Evolutionary conservation across 1,140 invertebrate genomes (phyloP), one percentile per base, ranked within the genome.

Genomic region (Brachionus calyciflorus): DNA sequence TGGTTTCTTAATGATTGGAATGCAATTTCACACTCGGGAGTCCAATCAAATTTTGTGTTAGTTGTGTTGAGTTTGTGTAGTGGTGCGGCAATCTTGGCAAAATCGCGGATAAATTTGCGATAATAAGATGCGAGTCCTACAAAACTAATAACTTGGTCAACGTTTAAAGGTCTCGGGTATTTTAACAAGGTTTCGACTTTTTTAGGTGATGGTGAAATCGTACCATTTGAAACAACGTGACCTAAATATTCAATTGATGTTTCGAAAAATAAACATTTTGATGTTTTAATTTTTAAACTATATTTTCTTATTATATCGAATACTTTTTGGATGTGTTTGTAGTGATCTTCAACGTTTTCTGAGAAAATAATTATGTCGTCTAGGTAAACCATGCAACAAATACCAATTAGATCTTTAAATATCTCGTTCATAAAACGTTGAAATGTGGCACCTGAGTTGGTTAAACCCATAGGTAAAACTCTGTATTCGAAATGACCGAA

Each of bases 131-230:
- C n/a, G n/a, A n/a, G n/a, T n/a, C n/a, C n/a, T n/a, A n/a, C n/a
- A n/a, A n/a, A n/a, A n/a, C n/a, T n/a, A n/a, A n/a, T n/a, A n/a
- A n/a, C n/a, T n/a, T 86, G 80, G 33, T 83, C 81, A 4, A 80
- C 68, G 77, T 77, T 83, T 48, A 63, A 79, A 41, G 80, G 79
- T 14, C 57, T n/a, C n/a, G 57, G 6, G 21, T 17, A 14, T n/a
- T 63, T 14, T 63, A 30, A 24, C 12, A 30, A 14, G 9, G 17
- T 63, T 63, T 24, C 7, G 26, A 21, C 12, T 30, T 37, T 26
- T 17, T 63, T 63, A n/a, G 28, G 28, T 12, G 28, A 30, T 24
- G 57, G 57, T 41, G 7, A 6, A 26, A 63, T 14, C 7, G 14
- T 21, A 26, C 10, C 12, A 17, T 21, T 14, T 17, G 7, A 10